Base-by-base conservation (phyloP, 2,113 vertebrate species). In the Romanogobio albipinnatus region DNA sequence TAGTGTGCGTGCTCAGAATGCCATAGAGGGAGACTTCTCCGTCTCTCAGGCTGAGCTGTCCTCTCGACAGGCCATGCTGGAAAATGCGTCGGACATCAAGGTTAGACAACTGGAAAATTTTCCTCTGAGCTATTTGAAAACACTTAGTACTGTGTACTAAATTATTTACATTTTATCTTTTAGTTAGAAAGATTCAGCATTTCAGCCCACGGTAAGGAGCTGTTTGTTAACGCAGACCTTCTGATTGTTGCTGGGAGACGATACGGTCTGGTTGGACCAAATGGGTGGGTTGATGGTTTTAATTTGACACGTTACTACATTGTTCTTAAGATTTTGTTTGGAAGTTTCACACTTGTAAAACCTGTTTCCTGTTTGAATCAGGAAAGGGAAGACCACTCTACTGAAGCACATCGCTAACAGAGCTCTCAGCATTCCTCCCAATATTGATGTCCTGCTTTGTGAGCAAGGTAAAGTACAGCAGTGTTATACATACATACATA, bases 1-100 rank as follows among this genome's bases (percentile, higher is more conserved):
- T 2, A 93, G 88, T 3, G 87, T 98, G 7, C 96, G 96, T 43
- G 96, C 96, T 53, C 95, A 96, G 84, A 96, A 70, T 6, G 96
- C 95, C 1, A 88, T 95, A 0, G 96, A 97, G 82, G 96, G 95
- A 47, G 97, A 98, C 87, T 98, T 98, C 91, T 96, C 97, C 0
- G 94, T 98, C 61, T 98, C 97, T 0, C 96, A 97, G 87, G 96
- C 97, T 0, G 97, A 98, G 91, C 64, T 97, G 89, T 97, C 96
- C 0, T 98, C 97, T 11, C 95, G 97, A 74, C 96, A 97, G 83
- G 96, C 97, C 88, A 97, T 97, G 97, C 90, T 97, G 85, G 97
- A 98, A 89, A 98, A 98, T 0, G 97, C 97, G 14, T 97, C 97
- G 0, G 97, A 98, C 53, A 98, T 98, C 85, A 98, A 98, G 96